Base-by-base conservation (phyloP, 2,888 invertebrate species). In the Coleophora deauratella region DNA sequence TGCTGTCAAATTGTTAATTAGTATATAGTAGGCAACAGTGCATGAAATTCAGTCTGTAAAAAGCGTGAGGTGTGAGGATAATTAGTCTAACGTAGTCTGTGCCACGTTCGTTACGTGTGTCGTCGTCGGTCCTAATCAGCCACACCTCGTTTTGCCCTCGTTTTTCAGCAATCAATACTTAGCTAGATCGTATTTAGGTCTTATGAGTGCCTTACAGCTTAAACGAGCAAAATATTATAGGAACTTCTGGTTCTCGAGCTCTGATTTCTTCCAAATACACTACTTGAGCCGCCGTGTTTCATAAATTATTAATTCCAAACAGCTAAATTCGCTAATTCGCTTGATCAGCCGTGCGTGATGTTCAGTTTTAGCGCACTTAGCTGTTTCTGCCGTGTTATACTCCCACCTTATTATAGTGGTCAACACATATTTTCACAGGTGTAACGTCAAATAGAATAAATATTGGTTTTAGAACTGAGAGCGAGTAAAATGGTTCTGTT, bases 341-440 rank as follows among this genome's bases (percentile, higher is more conserved):
- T 59, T 69, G 65, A 50, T 45, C 66, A 71, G 62, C 66, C 61
- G 68, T 64, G 68, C 69, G 64, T 68, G 63, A 46, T 60, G 59
- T 54, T 50, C 52, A 58, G 52, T 54, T 55, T 50, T 42, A 51
- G 47, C 43, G 44, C 57, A 54, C 51, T 55, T 54, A 51, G 55
- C 46, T 54, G 51, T 54, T 49, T 51, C 54, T 55, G 52, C 48
- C 45, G 54, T 59, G 56, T 58, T 61, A 53, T 49, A 58, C 56
- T 60, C 55, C 49, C 52, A 55, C 51, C 53, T 55, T 47, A 53
- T 39, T 33, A 57, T 6, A 57, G 46, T 51, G 44, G 48, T 48
- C 46, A 54, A 53, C 65, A 68, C 63, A 63, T 11, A 65, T 60
- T 61, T 49, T 54, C 51, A 50, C 64, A 68, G 66, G 60, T 58